Evolutionary conservation across 2,797 vertebrate species (phyloP), one percentile per base, ranked within the genome.

Genomic region (Myiotriccus ornatus): DNA sequence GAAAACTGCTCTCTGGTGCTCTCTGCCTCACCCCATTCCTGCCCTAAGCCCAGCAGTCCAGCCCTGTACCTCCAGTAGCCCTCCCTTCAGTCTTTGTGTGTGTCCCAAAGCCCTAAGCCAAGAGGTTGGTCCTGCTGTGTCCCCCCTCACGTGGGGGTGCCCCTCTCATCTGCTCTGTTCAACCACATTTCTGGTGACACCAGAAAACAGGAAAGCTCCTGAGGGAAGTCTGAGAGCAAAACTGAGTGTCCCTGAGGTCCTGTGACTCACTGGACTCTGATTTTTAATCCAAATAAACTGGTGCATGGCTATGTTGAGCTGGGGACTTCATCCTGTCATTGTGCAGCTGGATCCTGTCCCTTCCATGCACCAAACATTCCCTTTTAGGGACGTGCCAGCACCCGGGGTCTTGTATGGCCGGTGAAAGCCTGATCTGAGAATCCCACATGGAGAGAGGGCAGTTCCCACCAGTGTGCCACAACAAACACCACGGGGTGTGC

Each of bases 111-210:
- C 28, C 4, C 2, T 16, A 19, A 78, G 35, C 44, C 21, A 8
- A 37, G 69, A 34, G 10, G 7, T 14, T 49, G 18, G 24, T 25
- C 35, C 20, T 7, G 6, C 39, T 5, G 0, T 13, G 16, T 27
- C 17, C 35, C 9, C 3, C 21, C 10, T 55, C 14, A 4, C 0
- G 0, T 20, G 10, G 22, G 24, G 18, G 2, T 70, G 27, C 0
- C 25, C 34, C 10, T 69, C 37, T 85, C 12, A 2, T 37, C 46
- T 34, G 37, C 17, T 87, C 59, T n/a, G 11, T 68, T 64, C 30
- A 56, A 3, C 39, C 19, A 12, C 2, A 8, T 64, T 47, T 32
- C 35, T 57, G 37, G 14, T 34, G 16, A 28, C 8, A 12, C 14
- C 15, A 39, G 32, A 59, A 67, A 27, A 30, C 0, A 3, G 34